A percentile compares a stretch with the other conserved stretches of the same genome.
Evolutionary conservation across 92 coral and sea anemone genomes (phyloP).

Genomic region (Bergia puertoricense): DNA sequence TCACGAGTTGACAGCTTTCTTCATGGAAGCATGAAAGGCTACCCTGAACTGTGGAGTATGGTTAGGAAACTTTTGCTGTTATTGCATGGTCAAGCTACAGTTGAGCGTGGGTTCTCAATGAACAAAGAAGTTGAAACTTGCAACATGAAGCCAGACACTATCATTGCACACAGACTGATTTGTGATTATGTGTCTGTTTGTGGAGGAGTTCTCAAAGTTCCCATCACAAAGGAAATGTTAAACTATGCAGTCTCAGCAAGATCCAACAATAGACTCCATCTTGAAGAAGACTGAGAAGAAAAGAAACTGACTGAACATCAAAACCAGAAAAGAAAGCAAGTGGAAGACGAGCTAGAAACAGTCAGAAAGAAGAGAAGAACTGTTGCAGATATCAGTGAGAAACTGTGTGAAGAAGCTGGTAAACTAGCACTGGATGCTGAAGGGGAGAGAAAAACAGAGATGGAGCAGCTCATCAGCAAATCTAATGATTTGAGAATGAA

Average conservation of each 20-base stretch:
- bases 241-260: background rate
- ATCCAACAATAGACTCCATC: conserved; percentile 6
- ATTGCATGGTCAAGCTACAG: conserved; percentile 17
- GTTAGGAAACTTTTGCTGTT: background rate
- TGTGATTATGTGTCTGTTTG: conserved; percentile 11
- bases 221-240: no score
- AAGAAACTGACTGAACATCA: background rate
- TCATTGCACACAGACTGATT: conserved; percentile 15
- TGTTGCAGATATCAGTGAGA: no score
- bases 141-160: conserved; percentile 10
- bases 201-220: no score
- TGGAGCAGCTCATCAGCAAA: no score
- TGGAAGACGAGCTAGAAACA: conserved; percentile 2
- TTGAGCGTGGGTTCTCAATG: background rate
- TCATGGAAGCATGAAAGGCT: no score
- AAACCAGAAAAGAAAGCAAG: conserved; percentile 28
- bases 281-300: conserved; percentile 17
- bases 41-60: no score
- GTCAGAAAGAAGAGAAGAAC: no score
- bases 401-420: conserved; percentile 10
- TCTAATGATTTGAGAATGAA: background rate
- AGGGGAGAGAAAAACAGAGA: background rate
- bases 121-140: conserved; percentile 28
- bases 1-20: background rate
- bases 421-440: conserved; percentile 23